Evolutionary conservation across 2,113 vertebrate species (phyloP).

Genomic region (Paramisgurnus dabryanus): DNA sequence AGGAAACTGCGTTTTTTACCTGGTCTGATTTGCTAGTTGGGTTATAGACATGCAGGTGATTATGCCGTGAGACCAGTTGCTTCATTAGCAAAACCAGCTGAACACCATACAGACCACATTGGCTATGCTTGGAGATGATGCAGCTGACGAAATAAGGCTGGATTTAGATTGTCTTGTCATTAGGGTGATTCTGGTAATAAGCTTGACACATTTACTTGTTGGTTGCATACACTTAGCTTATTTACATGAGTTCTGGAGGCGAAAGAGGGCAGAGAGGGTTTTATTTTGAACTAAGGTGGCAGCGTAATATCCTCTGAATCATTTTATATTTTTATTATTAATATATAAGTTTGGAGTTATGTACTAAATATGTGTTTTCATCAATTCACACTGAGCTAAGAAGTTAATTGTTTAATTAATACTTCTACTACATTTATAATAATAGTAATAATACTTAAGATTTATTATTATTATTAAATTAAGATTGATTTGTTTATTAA

Average conservation of each 20-base stretch:
- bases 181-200: neutral
- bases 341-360: slow-evolving; percentile 31
- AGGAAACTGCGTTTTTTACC: too few relatives aligned
- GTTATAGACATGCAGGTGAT: too few relatives aligned
- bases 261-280: slow-evolving; percentile 21
- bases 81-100: too few relatives aligned
- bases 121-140: too few relatives aligned
- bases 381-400: neutral
- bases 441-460: neutral
- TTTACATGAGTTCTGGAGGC: slow-evolving; percentile 31
- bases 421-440: too few relatives aligned
- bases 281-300: slow-evolving; percentile 39
- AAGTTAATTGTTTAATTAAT: neutral
- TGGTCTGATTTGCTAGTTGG: too few relatives aligned
- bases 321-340: slow-evolving; percentile 35
- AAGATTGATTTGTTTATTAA: slow-evolving; percentile 1
- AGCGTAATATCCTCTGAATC: slow-evolving; percentile 38
- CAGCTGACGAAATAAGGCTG: too few relatives aligned
- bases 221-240: slow-evolving; percentile 22
- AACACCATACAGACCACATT: too few relatives aligned
- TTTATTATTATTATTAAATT: too few relatives aligned
- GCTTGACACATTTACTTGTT: slow-evolving; percentile 16
- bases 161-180: too few relatives aligned
- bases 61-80: too few relatives aligned
- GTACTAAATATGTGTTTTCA: neutral